These are phyloP conservation scores for Cantharis rustica DNA, from an alignment of 2,888 invertebrate genomes.

Conservation along the genomic window DNA sequence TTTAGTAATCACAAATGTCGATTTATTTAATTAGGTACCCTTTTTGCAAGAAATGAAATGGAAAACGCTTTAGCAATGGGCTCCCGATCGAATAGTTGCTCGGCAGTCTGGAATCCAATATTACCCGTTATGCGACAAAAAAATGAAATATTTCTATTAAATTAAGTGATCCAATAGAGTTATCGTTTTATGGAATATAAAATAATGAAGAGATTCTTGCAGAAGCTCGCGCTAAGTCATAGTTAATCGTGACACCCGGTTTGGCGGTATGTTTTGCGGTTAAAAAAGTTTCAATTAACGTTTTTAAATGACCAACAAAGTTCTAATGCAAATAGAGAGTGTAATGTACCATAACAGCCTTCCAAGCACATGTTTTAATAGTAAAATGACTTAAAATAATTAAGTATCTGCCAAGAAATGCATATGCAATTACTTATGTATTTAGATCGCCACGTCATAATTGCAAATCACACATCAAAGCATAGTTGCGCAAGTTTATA, in stretches of 20 bases:
- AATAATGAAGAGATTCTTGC: background rate
- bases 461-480: constrained; percentile 9
- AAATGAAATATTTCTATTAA: background rate
- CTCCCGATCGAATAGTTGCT: background rate
- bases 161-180: background rate
- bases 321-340: constrained; percentile 32
- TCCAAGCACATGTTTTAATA: constrained; percentile 47
- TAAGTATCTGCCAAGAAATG: constrained; percentile 47
- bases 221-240: background rate
- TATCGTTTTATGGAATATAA: background rate
- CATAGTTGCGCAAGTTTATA: background rate
- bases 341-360: constrained; percentile 49
- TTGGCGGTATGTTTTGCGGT: background rate
- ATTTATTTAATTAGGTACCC: background rate
- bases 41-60: background rate
- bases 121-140: background rate
- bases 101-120: background rate
- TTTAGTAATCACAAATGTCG: background rate
- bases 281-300: background rate
- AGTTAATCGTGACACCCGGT: background rate
- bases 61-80: background rate
- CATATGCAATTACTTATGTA: constrained; percentile 43
- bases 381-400: constrained; percentile 40
- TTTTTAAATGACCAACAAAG: constrained; percentile 19
- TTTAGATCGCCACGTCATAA: constrained; percentile 14